These are phyloP conservation scores for Eremobia ochroleuca DNA, from an alignment of 2,888 invertebrate species.

Conservation along the genomic window DNA sequence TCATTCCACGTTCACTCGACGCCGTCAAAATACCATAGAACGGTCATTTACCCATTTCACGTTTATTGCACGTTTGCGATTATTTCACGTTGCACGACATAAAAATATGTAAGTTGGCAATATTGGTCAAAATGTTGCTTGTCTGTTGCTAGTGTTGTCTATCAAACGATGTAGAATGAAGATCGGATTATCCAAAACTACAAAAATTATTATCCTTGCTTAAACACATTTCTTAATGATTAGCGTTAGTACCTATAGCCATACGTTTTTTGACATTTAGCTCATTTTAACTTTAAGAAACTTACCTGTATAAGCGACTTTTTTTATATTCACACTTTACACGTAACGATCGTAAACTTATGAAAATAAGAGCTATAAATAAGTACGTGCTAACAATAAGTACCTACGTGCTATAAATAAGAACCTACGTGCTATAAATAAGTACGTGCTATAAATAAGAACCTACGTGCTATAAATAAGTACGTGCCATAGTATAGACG, in stretches of 20 bases:
- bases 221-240: neutral
- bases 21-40: neutral
- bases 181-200: neutral
- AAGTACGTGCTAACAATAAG: neutral
- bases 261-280: neutral
- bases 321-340: slow-evolving; percentile 12
- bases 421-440: too few relatives aligned
- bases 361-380: slow-evolving; percentile 11
- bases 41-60: neutral
- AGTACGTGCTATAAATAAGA: too few relatives aligned
- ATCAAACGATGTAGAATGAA: too few relatives aligned
- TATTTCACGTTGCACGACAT: too few relatives aligned
- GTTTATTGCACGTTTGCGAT: neutral
- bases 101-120: neutral
- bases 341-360: slow-evolving; percentile 18
- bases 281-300: too few relatives aligned
- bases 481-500: too few relatives aligned
- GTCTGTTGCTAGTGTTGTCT: too few relatives aligned
- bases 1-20: neutral
- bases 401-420: too few relatives aligned
- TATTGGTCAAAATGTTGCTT: neutral
- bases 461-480: too few relatives aligned
- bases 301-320: neutral
- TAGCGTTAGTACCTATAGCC: neutral
- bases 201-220: neutral